Conservation (phyloP, 2,797 vertebrate genomes). For the Xyrichtys novacula region DNA sequence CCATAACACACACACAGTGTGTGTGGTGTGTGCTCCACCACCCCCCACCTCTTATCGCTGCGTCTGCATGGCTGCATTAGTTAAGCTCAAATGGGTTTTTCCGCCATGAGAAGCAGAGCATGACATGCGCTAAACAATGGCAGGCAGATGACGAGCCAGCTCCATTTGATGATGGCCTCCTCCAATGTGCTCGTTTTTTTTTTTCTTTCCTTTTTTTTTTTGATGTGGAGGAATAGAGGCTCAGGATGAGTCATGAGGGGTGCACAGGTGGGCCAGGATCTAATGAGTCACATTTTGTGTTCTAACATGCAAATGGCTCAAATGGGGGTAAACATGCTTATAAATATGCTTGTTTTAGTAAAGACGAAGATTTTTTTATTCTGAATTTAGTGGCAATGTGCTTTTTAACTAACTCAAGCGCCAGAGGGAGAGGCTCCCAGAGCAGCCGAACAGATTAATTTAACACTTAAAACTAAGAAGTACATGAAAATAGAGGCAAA, state of each 20-base stretch:
- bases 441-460: background rate
- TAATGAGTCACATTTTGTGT: constrained; percentile 69
- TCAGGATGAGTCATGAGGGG: constrained; percentile 65
- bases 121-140: constrained; percentile 84
- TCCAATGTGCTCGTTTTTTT: constrained; percentile 48
- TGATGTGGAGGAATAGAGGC: constrained; percentile 57
- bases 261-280: constrained; percentile 77
- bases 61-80: constrained; percentile 83
- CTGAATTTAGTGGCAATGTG: background rate
- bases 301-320: constrained; percentile 42
- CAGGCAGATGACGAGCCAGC: constrained; percentile 79
- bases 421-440: background rate
- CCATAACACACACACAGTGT: constrained; percentile 66
- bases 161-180: constrained; percentile 74
- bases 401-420: background rate
- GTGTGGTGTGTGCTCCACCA: constrained; percentile 44
- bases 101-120: constrained; percentile 86
- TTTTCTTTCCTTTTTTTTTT: background rate
- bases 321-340: background rate
- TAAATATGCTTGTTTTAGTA: constrained; percentile 24
- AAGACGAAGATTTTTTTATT: background rate
- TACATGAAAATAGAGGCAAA: background rate
- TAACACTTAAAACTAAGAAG: background rate
- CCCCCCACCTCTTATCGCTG: constrained; percentile 78
- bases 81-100: constrained; percentile 75